phyloP scores from a whole-genome alignment of 2,113 vertebrate species.

The Mirza zaza region DNA sequence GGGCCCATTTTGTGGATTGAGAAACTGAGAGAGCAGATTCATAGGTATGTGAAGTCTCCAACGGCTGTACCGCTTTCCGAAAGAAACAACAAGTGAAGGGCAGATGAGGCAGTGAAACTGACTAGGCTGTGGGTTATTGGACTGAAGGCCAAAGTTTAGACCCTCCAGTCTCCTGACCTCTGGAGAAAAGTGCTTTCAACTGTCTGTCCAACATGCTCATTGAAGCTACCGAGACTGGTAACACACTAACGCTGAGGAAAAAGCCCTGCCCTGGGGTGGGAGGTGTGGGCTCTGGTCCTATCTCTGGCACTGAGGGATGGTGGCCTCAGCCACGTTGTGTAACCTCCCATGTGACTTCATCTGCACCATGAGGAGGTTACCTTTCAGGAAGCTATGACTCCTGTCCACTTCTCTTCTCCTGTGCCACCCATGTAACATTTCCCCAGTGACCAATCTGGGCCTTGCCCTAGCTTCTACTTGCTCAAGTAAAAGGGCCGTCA shows the following conservation, averaged over 20 bases:
- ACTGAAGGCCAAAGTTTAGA: background rate
- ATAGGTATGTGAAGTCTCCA: background rate
- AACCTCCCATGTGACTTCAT: background rate
- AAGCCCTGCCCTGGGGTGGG: background rate
- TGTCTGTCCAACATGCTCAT: background rate
- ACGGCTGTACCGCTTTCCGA: background rate
- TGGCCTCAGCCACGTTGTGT: background rate
- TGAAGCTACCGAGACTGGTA: background rate
- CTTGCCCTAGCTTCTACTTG: background rate
- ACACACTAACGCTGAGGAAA: background rate
- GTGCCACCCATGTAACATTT: background rate
- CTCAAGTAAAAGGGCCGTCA: background rate
- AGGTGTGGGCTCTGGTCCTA: background rate
- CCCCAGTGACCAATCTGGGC: background rate
- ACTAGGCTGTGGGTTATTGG: background rate
- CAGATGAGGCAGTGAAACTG: background rate
- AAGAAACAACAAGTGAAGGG: background rate
- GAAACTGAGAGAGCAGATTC: background rate
- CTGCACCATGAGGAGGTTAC: background rate
- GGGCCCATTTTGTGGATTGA: background rate
- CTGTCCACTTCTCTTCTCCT: background rate
- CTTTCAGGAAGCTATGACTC: background rate
- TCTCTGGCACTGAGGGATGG: background rate
- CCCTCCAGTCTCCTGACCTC: background rate
- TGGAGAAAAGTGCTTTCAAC: background rate